Percentiles rank a stretch among this genome's conserved stretches.
These are phyloP conservation scores for Rhabditoides inermis DNA, from an alignment of 2,888 invertebrate species.

Conservation along the genomic window DNA sequence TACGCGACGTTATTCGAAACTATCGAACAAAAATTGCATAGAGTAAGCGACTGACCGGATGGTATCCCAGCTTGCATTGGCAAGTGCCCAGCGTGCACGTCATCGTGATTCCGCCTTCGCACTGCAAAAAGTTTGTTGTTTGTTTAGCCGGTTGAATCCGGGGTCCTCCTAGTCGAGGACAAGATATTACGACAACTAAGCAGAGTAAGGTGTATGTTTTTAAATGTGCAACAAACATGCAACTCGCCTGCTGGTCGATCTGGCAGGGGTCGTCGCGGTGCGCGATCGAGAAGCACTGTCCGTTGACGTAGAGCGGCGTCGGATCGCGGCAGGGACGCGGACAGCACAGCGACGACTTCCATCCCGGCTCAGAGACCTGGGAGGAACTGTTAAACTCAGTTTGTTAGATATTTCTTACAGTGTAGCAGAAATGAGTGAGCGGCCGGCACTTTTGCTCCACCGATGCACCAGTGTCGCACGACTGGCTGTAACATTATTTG, in stretches of 20 bases:
- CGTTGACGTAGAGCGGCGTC: conserved; percentile 50
- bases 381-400: too few relatives aligned
- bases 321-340: conserved; percentile 51
- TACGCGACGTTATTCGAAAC: background rate
- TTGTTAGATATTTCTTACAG: conserved; percentile 36
- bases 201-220: too few relatives aligned
- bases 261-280: conserved; percentile 51
- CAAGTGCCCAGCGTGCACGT: conserved; percentile 40
- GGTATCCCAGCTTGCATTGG: conserved; percentile 44
- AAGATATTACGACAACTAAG: too few relatives aligned
- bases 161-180: too few relatives aligned
- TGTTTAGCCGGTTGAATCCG: too few relatives aligned
- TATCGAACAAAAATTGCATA: background rate
- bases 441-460: conserved; percentile 48
- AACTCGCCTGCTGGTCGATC: conserved; percentile 42
- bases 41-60: conserved; percentile 21
- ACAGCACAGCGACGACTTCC: conserved; percentile 51
- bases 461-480: conserved; percentile 48
- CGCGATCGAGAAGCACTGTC: conserved; percentile 49
- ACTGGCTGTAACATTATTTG: conserved; percentile 33
- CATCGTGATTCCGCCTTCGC: conserved; percentile 52
- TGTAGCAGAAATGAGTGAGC: conserved; percentile 51
- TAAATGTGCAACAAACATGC: too few relatives aligned
- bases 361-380: conserved; percentile 34
- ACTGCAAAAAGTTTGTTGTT: too few relatives aligned